Conservation (phyloP, 2,797 vertebrate species). For the Pipistrellus kuhlii region DNA sequence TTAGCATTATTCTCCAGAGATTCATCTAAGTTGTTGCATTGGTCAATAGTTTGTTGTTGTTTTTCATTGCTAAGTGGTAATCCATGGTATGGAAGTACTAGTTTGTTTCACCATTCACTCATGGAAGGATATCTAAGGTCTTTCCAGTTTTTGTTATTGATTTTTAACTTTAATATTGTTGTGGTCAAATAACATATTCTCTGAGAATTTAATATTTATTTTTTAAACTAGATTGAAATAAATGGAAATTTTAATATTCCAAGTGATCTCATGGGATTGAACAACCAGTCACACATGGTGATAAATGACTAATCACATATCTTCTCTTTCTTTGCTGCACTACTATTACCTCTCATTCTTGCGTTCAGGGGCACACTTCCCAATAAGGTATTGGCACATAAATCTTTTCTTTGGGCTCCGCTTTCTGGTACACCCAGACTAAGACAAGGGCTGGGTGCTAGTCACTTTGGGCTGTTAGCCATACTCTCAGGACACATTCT, state of each 20-base stretch:
- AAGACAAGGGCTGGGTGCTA: background rate
- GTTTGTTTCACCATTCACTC: background rate
- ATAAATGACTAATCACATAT: background rate
- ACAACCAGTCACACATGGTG: background rate
- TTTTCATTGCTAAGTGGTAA: background rate
- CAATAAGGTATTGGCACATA: background rate
- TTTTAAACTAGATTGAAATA: background rate
- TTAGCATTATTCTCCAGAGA: background rate
- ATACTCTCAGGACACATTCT: background rate
- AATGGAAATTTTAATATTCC: background rate
- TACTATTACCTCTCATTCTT: background rate
- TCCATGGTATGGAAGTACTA: no score
- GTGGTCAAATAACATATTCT: background rate
- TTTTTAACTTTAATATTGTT: constrained; percentile 27
- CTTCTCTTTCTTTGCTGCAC: background rate
- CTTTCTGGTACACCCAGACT: background rate
- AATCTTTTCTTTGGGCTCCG: background rate
- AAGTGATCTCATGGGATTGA: background rate
- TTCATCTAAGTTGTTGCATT: background rate
- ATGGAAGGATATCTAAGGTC: background rate
- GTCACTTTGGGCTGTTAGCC: background rate
- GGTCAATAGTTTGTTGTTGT: background rate
- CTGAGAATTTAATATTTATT: background rate
- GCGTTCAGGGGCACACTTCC: no score
- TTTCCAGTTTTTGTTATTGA: background rate